Conservation (phyloP, 2,797 vertebrate genomes). For the Delichon dasypus region DNA sequence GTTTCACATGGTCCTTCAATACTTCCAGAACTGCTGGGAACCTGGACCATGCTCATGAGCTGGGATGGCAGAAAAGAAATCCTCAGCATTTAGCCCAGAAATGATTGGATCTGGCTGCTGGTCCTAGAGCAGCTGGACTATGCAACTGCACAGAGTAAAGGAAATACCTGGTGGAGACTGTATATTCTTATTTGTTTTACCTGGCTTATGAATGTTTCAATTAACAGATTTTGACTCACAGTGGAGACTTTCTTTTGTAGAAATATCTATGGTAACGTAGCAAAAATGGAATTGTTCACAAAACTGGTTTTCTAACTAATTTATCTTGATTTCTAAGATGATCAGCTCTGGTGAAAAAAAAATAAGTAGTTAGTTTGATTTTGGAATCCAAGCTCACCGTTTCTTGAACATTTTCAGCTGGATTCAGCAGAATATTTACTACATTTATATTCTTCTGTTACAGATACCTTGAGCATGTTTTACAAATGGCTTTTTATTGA, state of each 20-base stretch:
- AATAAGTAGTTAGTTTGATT: background rate
- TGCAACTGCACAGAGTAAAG: background rate
- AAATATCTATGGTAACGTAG: constrained; percentile 6
- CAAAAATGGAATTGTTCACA: background rate
- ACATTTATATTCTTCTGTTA: background rate
- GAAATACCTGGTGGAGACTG: background rate
- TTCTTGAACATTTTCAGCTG: background rate
- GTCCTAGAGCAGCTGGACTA: background rate
- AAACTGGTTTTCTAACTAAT: background rate
- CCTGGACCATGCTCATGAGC: background rate
- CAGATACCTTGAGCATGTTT: background rate
- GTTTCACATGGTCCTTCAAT: background rate
- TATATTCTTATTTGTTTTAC: background rate
- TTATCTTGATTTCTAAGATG: background rate
- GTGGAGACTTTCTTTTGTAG: background rate
- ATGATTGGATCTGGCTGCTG: background rate
- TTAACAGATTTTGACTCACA: background rate
- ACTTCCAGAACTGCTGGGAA: background rate
- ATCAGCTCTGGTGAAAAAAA: background rate
- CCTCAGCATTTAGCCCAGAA: background rate
- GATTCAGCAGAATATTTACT: background rate
- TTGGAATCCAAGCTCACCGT: background rate
- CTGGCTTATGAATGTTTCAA: background rate
- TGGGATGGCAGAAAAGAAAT: background rate
- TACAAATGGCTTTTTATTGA: background rate